Base-by-base conservation (phyloP, 2,888 invertebrate species). In the Drosophila quinaria region DNA sequence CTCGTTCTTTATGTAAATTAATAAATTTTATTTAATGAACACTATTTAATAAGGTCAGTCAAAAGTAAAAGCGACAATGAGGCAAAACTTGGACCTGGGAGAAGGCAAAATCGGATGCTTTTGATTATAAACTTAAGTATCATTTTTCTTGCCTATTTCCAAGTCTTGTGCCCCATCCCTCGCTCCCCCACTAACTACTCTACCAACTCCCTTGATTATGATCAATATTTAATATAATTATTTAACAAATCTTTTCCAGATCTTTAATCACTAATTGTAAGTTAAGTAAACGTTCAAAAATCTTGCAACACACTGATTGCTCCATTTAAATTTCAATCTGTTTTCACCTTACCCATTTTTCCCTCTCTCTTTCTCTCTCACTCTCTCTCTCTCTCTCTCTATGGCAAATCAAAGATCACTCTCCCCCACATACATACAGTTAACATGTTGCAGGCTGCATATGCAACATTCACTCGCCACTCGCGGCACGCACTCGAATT, bases 401-500 rank as follows among this genome's bases (percentile, higher is more conserved):
- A 13, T 29, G 52, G 22, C 22, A 65, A 17, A 13, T 35, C 59
- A 52, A 10, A 73, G 72, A 73, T 62, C 68, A 52, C 61, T 59
- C 61, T 66, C 47, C 49, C 58, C 65, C 66, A n/a, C 37, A 37
- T 11, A n/a, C 37, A 37, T 11, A 11, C 11, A 9, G 10, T 9
- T 25, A 19, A 9, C 13, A 9, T 33, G 47, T 42, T 29, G 51
- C 47, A 44, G 63, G 58, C 60, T 52, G 65, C 25, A 25, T 25
- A 5, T 25, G 25, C 66, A 66, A 84, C 85, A 87, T 79, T 85
- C 77, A 88, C 83, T 70, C 68, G 67, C 55, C 64, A 64, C 51
- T 50, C 62, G 69, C 61, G 55, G 74, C 81, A 84, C 82, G 81
- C 73, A 73, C 70, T 70, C 75, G 71, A 82, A 85, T 85, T 89